Percentiles rank a stretch among this genome's conserved stretches.
Conservation (phyloP, 2,888 invertebrate genomes). For the Cantharis rustica region DNA sequence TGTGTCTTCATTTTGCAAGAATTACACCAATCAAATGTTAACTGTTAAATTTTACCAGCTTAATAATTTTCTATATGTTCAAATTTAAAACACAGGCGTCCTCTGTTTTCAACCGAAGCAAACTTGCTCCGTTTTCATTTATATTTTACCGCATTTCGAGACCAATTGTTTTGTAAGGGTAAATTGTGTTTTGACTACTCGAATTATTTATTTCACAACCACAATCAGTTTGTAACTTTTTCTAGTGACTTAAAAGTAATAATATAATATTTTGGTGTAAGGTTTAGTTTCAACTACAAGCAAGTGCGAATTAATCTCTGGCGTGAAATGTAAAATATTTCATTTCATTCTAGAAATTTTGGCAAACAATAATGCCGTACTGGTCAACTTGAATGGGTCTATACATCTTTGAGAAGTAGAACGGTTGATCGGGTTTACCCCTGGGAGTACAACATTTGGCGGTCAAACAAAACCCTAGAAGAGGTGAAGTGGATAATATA, state of each 20-base stretch:
- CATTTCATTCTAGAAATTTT: constrained; percentile 17
- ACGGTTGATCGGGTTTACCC: constrained; percentile 38
- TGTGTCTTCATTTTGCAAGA: not conserved
- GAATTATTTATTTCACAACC: not conserved
- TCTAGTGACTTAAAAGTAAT: not conserved
- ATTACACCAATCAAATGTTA: not conserved
- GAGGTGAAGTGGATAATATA: constrained; percentile 26
- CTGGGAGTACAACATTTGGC: constrained; percentile 36
- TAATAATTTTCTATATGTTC: not conserved
- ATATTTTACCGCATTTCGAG: not conserved
- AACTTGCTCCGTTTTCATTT: not conserved
- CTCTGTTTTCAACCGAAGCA: not conserved
- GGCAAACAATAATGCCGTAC: constrained; percentile 28
- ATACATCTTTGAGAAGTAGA: constrained; percentile 40
- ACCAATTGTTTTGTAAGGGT: not conserved
- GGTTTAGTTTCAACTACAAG: not conserved
- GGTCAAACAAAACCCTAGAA: constrained; percentile 29
- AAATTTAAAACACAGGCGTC: not conserved
- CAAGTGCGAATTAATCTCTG: not conserved
- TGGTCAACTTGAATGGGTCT: constrained; percentile 36
- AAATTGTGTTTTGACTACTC: not conserved
- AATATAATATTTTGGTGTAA: not conserved
- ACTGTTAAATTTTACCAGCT: not conserved
- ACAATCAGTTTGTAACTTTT: not conserved
- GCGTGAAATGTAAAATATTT: not conserved